A percentile compares a stretch with the other conserved stretches of the same genome.
Evolutionary conservation across 2,888 invertebrate species (phyloP).

Genomic region (Pseudococcus viburni): DNA sequence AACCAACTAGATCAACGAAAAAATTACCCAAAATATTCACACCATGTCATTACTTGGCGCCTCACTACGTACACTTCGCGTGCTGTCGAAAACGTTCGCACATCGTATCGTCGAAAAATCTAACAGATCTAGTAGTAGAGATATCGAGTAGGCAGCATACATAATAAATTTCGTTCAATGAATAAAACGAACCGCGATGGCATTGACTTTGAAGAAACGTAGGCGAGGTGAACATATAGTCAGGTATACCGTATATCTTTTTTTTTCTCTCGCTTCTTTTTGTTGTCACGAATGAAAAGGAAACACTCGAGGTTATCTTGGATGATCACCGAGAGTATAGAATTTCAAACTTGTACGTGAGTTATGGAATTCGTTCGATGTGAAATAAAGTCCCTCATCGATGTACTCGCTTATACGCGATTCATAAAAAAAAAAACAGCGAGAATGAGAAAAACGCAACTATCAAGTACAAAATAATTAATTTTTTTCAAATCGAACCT

Average conservation of each 20-base stretch:
- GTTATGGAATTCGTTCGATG: constrained; percentile 23
- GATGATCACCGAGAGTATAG: constrained; percentile 36
- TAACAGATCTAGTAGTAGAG: background rate
- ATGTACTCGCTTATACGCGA: background rate
- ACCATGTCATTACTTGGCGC: background rate
- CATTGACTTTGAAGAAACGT: constrained; percentile 40
- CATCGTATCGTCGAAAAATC: background rate
- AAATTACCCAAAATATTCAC: background rate
- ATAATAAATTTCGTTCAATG: constrained; percentile 26
- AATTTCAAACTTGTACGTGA: constrained; percentile 27
- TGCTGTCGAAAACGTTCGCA: background rate
- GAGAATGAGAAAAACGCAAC: background rate
- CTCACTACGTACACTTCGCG: background rate
- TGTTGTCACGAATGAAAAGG: constrained; percentile 31
- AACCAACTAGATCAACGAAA: background rate
- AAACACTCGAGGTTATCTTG: constrained; percentile 35
- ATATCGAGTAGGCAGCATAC: constrained; percentile 13
- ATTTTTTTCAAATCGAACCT: background rate
- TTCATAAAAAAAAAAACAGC: background rate
- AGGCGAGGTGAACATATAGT: constrained; percentile 39
- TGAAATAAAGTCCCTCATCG: background rate
- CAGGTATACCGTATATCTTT: background rate
- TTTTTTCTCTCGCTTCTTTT: constrained; percentile 3
- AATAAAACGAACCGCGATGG: constrained; percentile 10
- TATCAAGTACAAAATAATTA: background rate